These are phyloP conservation scores for Plotosus lineatus DNA, from an alignment of 2,113 vertebrate species.

Conservation along the genomic window DNA sequence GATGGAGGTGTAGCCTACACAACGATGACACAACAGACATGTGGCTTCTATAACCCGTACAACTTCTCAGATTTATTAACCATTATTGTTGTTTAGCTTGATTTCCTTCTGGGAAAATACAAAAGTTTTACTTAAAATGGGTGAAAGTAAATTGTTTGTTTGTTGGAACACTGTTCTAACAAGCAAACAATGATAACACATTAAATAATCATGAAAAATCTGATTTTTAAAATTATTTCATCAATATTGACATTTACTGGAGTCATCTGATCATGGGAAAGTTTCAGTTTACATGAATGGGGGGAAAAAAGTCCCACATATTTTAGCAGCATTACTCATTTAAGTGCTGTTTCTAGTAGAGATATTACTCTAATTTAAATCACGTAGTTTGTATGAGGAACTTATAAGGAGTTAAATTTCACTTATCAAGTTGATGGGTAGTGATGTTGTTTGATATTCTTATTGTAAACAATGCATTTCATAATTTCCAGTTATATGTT, in stretches of 20 bases:
- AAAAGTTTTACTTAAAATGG: neutral
- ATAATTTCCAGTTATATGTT: neutral
- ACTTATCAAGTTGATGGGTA: too few relatives aligned
- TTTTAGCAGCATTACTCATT: neutral
- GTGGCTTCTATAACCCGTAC: neutral
- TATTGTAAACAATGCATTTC: neutral
- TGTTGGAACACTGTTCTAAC: neutral
- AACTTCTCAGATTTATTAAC: neutral
- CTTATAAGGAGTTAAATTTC: neutral
- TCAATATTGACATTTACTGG: neutral
- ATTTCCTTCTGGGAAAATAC: neutral
- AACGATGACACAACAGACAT: neutral
- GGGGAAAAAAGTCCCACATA: too few relatives aligned
- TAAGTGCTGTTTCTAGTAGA: neutral
- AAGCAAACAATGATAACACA: neutral
- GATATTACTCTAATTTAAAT: neutral
- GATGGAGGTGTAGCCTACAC: neutral
- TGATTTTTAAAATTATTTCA: neutral
- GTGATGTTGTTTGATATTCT: neutral
- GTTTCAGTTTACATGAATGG: neutral
- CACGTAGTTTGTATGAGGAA: constrained; percentile 5
- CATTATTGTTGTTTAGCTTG: neutral
- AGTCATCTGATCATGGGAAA: neutral
- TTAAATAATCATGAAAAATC: neutral
- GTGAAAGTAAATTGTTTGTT: neutral